Percentiles rank a stretch among this genome's conserved stretches.
These are phyloP conservation scores for Podocnemis expansa DNA, from an alignment of 2,113 vertebrate species.

Conservation along the genomic window DNA sequence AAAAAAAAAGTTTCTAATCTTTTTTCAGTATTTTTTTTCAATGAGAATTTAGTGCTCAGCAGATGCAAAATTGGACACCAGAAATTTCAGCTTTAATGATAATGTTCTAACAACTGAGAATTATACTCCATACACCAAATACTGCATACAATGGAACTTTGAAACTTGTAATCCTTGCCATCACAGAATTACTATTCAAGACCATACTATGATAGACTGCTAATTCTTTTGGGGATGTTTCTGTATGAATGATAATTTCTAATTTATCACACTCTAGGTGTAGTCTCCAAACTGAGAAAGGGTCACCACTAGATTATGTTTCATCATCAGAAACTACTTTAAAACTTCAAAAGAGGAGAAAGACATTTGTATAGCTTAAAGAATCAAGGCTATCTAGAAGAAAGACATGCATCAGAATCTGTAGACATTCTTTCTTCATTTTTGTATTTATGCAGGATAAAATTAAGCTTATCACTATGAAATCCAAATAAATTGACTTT, in stretches of 20 bases:
- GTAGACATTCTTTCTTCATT: not conserved
- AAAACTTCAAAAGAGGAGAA: not conserved
- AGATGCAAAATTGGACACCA: not conserved
- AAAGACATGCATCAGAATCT: not conserved
- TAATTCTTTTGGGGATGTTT: not conserved
- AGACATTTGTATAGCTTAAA: not conserved
- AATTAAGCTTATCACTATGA: not conserved
- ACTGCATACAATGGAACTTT: no score
- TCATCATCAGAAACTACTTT: not conserved
- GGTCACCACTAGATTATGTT: not conserved
- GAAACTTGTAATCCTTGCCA: no score
- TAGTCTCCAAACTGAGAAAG: not conserved
- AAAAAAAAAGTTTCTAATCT: not conserved
- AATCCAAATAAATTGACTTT: not conserved
- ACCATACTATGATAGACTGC: not conserved
- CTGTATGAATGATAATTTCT: not conserved
- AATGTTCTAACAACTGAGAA: not conserved
- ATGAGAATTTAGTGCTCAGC: not conserved
- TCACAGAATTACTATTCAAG: not conserved
- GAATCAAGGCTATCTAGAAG: not conserved
- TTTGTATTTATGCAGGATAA: not conserved
- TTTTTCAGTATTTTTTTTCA: not conserved
- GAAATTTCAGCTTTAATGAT: not conserved
- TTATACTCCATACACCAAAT: not conserved
- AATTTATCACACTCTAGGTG: not conserved